Evolutionary conservation across 1,140 invertebrate genomes (phyloP).

Genomic region (Solen grandis): DNA sequence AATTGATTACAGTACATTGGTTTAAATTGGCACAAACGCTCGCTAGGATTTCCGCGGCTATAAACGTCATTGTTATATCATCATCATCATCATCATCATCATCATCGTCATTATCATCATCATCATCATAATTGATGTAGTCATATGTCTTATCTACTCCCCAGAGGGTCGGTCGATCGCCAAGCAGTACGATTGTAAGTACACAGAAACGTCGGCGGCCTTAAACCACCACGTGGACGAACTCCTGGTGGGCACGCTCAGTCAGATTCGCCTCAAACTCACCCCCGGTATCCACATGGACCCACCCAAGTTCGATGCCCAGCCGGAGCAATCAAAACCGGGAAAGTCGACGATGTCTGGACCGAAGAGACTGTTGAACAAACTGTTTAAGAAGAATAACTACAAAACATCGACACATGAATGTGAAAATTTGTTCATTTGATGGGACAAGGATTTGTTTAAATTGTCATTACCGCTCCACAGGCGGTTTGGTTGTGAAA

Average conservation of each 20-base stretch:
- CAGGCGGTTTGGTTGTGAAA: too few relatives aligned
- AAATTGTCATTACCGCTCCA: too few relatives aligned
- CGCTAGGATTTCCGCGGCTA: too few relatives aligned
- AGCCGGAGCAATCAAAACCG: neutral
- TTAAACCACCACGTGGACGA: conserved; percentile 92
- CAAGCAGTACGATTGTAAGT: conserved; percentile 88
- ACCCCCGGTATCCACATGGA: conserved; percentile 39
- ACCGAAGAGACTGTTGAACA: conserved; percentile 33
- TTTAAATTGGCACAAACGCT: too few relatives aligned
- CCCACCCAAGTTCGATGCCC: conserved; percentile 21
- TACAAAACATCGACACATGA: conserved; percentile 27
- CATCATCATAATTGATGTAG: too few relatives aligned
- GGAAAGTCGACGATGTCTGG: conserved; percentile 27
- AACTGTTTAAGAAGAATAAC: conserved; percentile 30
- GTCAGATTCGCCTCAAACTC: conserved; percentile 81
- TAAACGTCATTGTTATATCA: too few relatives aligned
- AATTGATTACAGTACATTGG: too few relatives aligned
- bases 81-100: too few relatives aligned
- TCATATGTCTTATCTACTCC: conserved; percentile 33
- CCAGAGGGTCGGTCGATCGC: conserved; percentile 82
- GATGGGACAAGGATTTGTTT: too few relatives aligned
- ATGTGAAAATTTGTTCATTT: conserved; percentile 46
- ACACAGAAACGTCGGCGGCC: conserved; percentile 90
- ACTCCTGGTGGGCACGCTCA: conserved; percentile 88
- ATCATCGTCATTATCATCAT: too few relatives aligned